These are phyloP conservation scores for Ciconia boyciana DNA, from an alignment of 2,113 vertebrate species.

Conservation along the genomic window DNA sequence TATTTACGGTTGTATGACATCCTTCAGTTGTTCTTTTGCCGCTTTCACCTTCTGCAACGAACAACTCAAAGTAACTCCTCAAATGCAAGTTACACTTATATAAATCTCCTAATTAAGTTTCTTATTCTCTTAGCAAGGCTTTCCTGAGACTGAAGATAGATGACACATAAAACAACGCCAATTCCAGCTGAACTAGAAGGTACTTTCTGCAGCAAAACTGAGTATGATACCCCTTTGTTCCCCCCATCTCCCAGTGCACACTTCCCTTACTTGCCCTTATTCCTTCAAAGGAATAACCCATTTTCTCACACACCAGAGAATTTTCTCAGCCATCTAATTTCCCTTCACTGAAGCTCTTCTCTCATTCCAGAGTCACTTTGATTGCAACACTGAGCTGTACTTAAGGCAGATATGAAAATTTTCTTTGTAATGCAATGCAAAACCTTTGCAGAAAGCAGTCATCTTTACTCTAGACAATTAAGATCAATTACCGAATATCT, in stretches of 20 bases:
- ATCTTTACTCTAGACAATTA: not conserved
- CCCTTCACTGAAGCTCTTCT: not conserved
- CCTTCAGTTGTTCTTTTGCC: not conserved
- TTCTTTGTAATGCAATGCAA: not conserved
- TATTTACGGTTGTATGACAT: not conserved
- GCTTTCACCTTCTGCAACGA: not conserved
- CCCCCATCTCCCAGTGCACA: not conserved
- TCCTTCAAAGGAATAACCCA: constrained; percentile 2
- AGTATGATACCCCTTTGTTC: not conserved
- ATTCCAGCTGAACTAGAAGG: not conserved
- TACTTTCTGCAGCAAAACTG: not conserved
- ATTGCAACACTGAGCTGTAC: not conserved
- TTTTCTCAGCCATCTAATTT: not conserved
- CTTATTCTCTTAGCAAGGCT: not conserved
- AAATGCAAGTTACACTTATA: not conserved
- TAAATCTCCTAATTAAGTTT: not conserved
- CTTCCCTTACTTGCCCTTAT: not conserved
- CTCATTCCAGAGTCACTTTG: not conserved
- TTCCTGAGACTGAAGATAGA: not conserved
- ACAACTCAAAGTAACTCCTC: not conserved
- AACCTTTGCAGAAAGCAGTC: not conserved
- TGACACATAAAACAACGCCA: not conserved
- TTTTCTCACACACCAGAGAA: not conserved
- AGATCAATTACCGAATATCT: not conserved
- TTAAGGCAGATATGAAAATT: not conserved